Conservation (phyloP, 2,797 vertebrate species). For the Sardinella longiceps region DNA sequence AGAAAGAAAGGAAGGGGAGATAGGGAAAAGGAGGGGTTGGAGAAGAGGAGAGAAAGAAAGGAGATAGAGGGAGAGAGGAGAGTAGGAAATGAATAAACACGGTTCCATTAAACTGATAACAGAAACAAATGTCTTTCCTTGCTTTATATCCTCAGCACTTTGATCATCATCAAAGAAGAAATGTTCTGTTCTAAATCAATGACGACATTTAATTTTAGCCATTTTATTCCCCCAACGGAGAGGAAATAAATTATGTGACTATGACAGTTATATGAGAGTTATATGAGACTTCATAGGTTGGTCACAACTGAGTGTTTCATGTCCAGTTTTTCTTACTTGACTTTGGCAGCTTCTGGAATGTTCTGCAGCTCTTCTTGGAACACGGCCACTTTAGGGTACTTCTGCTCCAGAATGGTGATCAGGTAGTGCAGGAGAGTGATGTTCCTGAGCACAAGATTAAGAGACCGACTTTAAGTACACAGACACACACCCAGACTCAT, state of each 20-base stretch:
- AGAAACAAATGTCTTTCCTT: background rate
- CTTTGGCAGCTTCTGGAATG: constrained; percentile 84
- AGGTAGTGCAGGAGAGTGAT: constrained; percentile 93
- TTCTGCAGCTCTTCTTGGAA: constrained; percentile 82
- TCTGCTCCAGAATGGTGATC: constrained; percentile 88
- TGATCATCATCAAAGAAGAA: background rate
- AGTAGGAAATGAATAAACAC: constrained; percentile 27
- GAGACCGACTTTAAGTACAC: background rate
- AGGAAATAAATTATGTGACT: constrained; percentile 4
- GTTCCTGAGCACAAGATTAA: constrained; percentile 66
- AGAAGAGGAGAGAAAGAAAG: background rate
- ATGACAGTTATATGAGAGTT: background rate
- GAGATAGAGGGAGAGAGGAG: constrained; percentile 21
- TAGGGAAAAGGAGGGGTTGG: background rate
- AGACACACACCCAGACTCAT: constrained; percentile 10
- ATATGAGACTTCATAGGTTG: background rate
- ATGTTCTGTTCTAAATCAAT: background rate
- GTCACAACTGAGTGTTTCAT: background rate
- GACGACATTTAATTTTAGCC: background rate
- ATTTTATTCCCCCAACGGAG: background rate
- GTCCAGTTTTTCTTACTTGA: constrained; percentile 76
- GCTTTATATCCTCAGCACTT: background rate
- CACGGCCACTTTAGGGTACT: constrained; percentile 81
- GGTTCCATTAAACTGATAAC: background rate
- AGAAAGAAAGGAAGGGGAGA: background rate